Conservation (phyloP, 1,140 invertebrate genomes). For the Rhopalosiphum padi region DNA sequence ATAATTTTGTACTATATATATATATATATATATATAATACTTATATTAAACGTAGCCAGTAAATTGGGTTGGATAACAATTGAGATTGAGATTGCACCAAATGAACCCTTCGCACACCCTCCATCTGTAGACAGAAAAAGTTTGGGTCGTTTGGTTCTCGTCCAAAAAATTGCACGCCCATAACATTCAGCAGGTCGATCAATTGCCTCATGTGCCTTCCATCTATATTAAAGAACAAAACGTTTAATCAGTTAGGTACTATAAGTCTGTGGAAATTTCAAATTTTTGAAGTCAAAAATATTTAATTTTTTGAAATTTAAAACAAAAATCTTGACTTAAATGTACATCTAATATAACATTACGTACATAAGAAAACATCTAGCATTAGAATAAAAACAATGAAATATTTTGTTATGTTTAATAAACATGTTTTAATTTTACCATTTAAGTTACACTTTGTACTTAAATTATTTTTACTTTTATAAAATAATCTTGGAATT, state of each 20-base stretch:
- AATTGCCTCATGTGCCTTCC: background rate
- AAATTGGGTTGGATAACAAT: slow-evolving; percentile 46
- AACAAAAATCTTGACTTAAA: background rate
- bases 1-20: too few relatives aligned
- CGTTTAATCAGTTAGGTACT: slow-evolving; percentile 19
- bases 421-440: background rate
- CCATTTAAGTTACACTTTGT: background rate
- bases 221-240: background rate
- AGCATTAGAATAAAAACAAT: background rate
- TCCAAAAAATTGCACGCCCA: slow-evolving; percentile 48
- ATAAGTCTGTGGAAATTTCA: background rate
- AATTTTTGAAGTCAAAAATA: background rate
- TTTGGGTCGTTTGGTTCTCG: slow-evolving; percentile 33
- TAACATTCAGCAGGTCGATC: slow-evolving; percentile 42
- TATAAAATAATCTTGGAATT: background rate
- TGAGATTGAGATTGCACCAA: slow-evolving; percentile 44
- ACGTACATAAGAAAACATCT: background rate
- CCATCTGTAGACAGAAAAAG: slow-evolving; percentile 33
- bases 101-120: slow-evolving; percentile 31
- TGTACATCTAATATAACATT: background rate
- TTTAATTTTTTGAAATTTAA: background rate
- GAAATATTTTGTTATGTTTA: background rate
- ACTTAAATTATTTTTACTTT: background rate
- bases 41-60: slow-evolving; percentile 23
- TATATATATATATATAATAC: background rate